Evolutionary conservation across 2,888 invertebrate genomes (phyloP).

Genomic region (Esperia sulphurella): DNA sequence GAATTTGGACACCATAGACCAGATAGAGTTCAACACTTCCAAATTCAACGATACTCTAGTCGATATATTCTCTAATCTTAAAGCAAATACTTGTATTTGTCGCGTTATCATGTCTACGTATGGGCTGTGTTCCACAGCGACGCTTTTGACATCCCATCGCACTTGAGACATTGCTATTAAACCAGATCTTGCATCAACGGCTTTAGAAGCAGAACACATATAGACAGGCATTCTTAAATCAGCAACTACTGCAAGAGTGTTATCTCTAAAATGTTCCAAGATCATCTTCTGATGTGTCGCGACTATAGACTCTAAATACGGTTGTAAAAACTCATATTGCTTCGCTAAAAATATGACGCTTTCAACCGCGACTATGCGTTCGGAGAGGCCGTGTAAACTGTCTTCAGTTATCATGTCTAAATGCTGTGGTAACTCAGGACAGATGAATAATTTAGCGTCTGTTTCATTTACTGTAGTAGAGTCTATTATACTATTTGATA

Average conservation of each 20-base stretch:
- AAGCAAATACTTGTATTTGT: conserved; percentile 87
- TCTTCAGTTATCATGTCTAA: conserved; percentile 75
- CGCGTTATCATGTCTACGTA: conserved; percentile 90
- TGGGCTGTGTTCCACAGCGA: conserved; percentile 94
- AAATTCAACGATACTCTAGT: conserved; percentile 84
- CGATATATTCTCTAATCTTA: conserved; percentile 86
- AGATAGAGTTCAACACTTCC: conserved; percentile 85
- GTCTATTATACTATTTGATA: conserved; percentile 85
- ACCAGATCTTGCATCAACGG: conserved; percentile 87
- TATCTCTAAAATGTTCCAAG: conserved; percentile 84
- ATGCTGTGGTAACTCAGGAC: conserved; percentile 48
- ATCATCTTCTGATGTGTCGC: conserved; percentile 84
- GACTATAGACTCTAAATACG: conserved; percentile 91
- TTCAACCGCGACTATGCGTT: conserved; percentile 94
- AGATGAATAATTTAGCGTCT: conserved; percentile 38
- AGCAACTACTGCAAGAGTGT: conserved; percentile 84
- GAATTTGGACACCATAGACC: conserved; percentile 93
- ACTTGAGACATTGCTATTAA: conserved; percentile 94
- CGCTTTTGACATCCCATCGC: conserved; percentile 96
- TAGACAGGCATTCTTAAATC: conserved; percentile 93
- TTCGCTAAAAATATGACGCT: conserved; percentile 93
- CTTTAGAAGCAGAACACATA: conserved; percentile 89
- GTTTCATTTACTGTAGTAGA: conserved; percentile 35
- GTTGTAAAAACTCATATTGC: conserved; percentile 91
- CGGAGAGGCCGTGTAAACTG: conserved; percentile 88